phyloP scores from a whole-genome alignment of 2,797 vertebrate genomes.

The Syngnathus acus region DNA sequence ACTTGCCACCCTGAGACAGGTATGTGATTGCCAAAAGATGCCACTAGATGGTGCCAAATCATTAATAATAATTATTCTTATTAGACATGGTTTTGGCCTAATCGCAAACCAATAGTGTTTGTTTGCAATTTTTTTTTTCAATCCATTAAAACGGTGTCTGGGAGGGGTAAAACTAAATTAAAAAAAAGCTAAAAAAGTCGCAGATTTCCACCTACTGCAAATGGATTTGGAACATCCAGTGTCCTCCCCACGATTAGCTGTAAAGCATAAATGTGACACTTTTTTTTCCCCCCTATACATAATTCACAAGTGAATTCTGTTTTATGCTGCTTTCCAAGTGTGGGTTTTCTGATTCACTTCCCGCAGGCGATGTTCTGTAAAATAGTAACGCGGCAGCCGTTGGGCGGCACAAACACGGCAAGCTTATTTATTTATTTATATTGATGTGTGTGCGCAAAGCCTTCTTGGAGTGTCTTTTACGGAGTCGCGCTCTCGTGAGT shows the following conservation, averaged over 20 bases:
- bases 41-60: background rate
- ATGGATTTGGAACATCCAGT: too few relatives aligned
- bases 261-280: background rate
- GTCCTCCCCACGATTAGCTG: background rate
- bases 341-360: background rate
- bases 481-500: slow-evolving; percentile 36
- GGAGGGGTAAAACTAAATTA: too few relatives aligned
- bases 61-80: too few relatives aligned
- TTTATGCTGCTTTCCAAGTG: background rate
- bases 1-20: slow-evolving; percentile 81
- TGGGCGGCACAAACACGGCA: slow-evolving; percentile 23
- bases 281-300: background rate
- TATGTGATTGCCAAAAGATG: slow-evolving; percentile 30
- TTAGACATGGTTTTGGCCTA: background rate
- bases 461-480: slow-evolving; percentile 9
- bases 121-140: too few relatives aligned
- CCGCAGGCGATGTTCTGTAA: slow-evolving; percentile 22
- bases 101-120: too few relatives aligned
- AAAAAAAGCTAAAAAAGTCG: too few relatives aligned
- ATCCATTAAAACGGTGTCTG: too few relatives aligned
- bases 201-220: too few relatives aligned
- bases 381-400: slow-evolving; percentile 48
- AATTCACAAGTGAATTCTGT: background rate
- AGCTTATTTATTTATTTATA: slow-evolving; percentile 45
- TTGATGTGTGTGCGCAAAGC: slow-evolving; percentile 1